These are phyloP conservation scores for Diglossa cyanea DNA, from an alignment of 2,797 vertebrate genomes.

Conservation along the genomic window DNA sequence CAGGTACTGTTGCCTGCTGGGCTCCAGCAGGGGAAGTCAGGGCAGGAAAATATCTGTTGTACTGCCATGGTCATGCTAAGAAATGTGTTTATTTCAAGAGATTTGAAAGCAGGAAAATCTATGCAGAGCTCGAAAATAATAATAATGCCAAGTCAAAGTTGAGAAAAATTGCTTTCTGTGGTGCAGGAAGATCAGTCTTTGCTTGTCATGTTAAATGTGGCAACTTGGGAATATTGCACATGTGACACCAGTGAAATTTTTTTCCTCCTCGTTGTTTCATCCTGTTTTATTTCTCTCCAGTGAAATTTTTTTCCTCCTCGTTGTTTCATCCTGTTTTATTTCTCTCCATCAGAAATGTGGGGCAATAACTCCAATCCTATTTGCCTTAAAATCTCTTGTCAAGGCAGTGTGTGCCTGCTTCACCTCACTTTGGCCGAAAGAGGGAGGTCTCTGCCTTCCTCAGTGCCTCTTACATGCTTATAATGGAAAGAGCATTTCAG, in stretches of 20 bases:
- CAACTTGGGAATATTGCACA: accelerated
- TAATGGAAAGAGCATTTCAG: not conserved
- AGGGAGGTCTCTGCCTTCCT: not conserved
- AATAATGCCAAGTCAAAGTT: accelerated
- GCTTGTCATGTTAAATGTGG: not conserved
- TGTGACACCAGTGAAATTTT: accelerated
- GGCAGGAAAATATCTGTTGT: not conserved
- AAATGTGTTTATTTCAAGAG: not conserved
- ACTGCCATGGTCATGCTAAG: accelerated
- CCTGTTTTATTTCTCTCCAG: no score
- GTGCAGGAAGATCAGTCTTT: not conserved
- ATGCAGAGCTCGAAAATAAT: not conserved
- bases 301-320: accelerated
- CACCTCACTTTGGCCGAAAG: not conserved
- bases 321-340: not conserved
- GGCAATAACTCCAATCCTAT: accelerated
- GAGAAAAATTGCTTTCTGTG: not conserved
- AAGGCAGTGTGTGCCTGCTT: not conserved
- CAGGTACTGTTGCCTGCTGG: not conserved
- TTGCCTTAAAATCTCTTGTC: not conserved
- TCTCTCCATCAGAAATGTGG: accelerated
- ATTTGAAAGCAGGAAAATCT: not conserved
- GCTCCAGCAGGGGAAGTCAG: not conserved
- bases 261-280: accelerated
- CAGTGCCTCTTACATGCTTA: accelerated